Percentiles rank a stretch among this genome's conserved stretches.
Conservation (phyloP, 1,140 invertebrate species). For the Hesperophylax magnus region DNA sequence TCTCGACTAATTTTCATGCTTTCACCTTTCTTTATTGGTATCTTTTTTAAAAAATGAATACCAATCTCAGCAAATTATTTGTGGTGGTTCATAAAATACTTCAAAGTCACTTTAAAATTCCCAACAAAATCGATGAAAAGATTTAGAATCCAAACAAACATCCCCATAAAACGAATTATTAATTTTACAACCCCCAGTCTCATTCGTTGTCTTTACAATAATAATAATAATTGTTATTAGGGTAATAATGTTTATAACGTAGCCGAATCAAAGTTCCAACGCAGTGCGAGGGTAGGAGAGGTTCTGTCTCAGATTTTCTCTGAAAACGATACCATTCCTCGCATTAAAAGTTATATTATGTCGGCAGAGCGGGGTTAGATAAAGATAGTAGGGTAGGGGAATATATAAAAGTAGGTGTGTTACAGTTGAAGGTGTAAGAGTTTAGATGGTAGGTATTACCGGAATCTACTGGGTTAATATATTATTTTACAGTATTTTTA, state of each 20-base stretch:
- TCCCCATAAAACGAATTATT: conserved; percentile 44
- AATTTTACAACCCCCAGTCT: conserved; percentile 45
- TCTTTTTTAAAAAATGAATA: too few species aligned
- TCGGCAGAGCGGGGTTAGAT: not conserved
- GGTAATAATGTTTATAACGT: conserved; percentile 47
- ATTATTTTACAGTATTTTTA: too few species aligned
- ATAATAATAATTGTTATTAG: conserved; percentile 45
- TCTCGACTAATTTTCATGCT: too few species aligned
- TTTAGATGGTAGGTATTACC: too few species aligned
- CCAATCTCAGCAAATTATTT: too few species aligned
- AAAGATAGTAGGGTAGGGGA: too few species aligned
- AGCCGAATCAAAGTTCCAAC: conserved; percentile 36
- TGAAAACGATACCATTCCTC: conserved; percentile 39
- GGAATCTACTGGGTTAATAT: too few species aligned
- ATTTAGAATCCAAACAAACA: conserved; percentile 3
- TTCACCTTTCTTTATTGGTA: too few species aligned
- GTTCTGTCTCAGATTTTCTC: conserved; percentile 36
- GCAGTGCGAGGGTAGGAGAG: conserved; percentile 3
- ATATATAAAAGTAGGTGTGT: too few species aligned
- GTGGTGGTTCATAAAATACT: too few species aligned
- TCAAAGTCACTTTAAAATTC: too few species aligned
- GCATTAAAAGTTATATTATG: conserved; percentile 47
- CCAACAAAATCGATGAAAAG: not conserved
- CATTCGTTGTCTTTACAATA: conserved; percentile 42
- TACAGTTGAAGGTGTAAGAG: too few species aligned